These are phyloP conservation scores for Hemithea aestivaria DNA, from an alignment of 2,888 invertebrate genomes.

Conservation along the genomic window DNA sequence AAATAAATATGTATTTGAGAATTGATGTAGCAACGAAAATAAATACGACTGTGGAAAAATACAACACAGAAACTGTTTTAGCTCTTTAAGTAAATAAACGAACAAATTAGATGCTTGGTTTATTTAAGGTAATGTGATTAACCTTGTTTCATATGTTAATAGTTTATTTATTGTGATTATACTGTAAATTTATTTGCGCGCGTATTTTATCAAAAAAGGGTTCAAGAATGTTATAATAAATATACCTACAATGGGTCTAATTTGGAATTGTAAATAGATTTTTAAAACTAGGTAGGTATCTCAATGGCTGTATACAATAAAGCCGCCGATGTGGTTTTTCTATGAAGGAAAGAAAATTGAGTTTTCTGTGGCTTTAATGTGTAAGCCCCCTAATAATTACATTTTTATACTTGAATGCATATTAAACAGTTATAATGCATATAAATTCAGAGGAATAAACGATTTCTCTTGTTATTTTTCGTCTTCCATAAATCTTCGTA, in stretches of 20 bases:
- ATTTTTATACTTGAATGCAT: constrained; percentile 62
- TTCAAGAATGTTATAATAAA: constrained; percentile 13
- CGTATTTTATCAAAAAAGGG: constrained; percentile 1
- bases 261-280: constrained; percentile 63
- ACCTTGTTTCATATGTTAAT: neutral
- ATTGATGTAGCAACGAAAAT: constrained; percentile 25
- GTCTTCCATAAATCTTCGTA: constrained; percentile 57
- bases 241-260: constrained; percentile 42
- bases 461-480: constrained; percentile 47
- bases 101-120: constrained; percentile 17
- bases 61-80: constrained; percentile 2
- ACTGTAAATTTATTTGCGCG: neutral
- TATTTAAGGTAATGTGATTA: constrained; percentile 5
- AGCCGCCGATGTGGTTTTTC: too few species aligned
- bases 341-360: too few species aligned
- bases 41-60: constrained; percentile 9
- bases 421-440: constrained; percentile 38
- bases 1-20: constrained; percentile 15
- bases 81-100: neutral
- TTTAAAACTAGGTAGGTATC: constrained; percentile 49
- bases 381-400: constrained; percentile 30
- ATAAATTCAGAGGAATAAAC: constrained; percentile 32
- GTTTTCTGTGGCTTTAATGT: too few species aligned
- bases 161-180: neutral
- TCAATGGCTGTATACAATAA: too few species aligned